These are phyloP conservation scores for Coregonus sp. DNA, from an alignment of 2,797 vertebrate species.

Conservation along the genomic window DNA sequence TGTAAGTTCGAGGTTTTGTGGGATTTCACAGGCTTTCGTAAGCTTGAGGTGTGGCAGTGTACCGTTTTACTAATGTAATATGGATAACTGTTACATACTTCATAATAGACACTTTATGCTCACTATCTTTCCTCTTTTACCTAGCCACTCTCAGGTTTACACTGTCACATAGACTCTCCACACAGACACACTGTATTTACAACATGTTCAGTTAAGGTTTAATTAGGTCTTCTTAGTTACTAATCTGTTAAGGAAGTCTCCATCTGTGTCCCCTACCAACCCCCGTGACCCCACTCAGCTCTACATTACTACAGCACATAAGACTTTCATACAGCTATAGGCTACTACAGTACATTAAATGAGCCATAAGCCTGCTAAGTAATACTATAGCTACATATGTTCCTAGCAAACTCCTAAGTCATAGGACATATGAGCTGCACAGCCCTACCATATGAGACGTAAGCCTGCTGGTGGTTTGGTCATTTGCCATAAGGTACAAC, in stretches of 20 bases:
- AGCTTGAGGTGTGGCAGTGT: not conserved
- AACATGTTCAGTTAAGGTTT: constrained; percentile 45
- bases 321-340: constrained; percentile 30
- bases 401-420: not conserved
- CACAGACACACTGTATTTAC: constrained; percentile 20
- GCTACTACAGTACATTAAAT: too few relatives aligned
- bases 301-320: not conserved
- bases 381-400: too few relatives aligned
- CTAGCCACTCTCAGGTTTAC: constrained; percentile 9
- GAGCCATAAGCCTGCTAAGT: too few relatives aligned
- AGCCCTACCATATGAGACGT: too few relatives aligned
- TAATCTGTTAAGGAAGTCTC: constrained; percentile 65
- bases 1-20: not conserved
- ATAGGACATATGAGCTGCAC: not conserved
- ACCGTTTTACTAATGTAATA: not conserved
- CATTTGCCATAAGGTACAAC: not conserved
- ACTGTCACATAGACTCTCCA: constrained; percentile 25
- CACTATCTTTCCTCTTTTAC: constrained; percentile 43
- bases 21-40: not conserved
- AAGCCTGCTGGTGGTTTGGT: not conserved
- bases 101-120: constrained; percentile 12
- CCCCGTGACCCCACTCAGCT: constrained; percentile 39
- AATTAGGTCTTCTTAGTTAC: constrained; percentile 58
- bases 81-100: not conserved
- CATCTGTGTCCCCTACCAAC: constrained; percentile 58